Evolutionary conservation across 2,113 vertebrate species (phyloP), one percentile per base, ranked within the genome.

Genomic region (Tenebrosternarchus preto): DNA sequence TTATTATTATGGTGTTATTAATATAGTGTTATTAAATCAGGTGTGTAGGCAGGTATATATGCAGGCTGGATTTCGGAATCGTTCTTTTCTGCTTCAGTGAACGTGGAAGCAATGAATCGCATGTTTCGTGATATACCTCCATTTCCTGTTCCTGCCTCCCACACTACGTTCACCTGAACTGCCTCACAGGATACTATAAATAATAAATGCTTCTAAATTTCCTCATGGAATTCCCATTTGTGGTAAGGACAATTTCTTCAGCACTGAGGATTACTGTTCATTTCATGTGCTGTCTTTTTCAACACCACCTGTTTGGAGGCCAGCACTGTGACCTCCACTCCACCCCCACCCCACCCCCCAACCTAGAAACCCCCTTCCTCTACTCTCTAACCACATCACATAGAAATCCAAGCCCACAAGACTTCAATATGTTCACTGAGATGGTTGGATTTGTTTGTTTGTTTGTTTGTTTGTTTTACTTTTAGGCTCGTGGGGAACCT

Each of bases 221-320:
- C 91, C 89, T 91, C 88, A 90, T 88, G 89, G 87, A 90, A 91
- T 92, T 93, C 90, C 90, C 90, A 92, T 91, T 92, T 91, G 86
- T 74, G 57, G 85, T 78, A 70, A 56, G 87, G 89, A 87, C 87
- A 86, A 82, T 89, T 90, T 90, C 89, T 91, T 88, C 87, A 86
- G 88, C 50, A 73, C 67, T 77, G 46, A 73, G 91, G 91, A 92
- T 91, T 91, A 84, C 57, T 27, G 77, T 84, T 92, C 90, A 92
- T 92, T 87, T 91, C 89, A 60, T 36, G 59, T 20, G 6, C 80
- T 89, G 87, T 82, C 88, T 80, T 80, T 83, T 90, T 88, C 85
- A 84, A 87, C 86, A 86, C 77, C 83, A 59, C 84, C 88, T 89
- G 89, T 88, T 91, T 88, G 85, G 90, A 80, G 77, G 81, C 57